Evolutionary conservation across 2,888 invertebrate species (phyloP), one percentile per base, ranked within the genome.

Genomic region (Thera obeliscata): DNA sequence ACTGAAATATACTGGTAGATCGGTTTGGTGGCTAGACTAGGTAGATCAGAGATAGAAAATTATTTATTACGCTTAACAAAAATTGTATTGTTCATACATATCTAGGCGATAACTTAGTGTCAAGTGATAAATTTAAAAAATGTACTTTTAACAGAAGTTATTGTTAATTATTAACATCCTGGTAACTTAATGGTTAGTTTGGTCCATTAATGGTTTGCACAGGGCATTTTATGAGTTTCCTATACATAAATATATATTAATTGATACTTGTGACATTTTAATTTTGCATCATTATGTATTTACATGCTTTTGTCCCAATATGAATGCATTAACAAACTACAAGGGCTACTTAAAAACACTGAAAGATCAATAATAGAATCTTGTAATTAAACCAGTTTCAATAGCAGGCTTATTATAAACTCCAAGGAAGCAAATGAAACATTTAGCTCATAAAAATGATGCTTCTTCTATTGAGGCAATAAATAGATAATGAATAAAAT

Each of bases 371-470:
- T 58, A 12, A 9, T 9, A 12, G 22, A 43, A 22, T 48, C 50
- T 22, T 55, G 56, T 57, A 56, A 63, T 54, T 46, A 54, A 61
- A 69, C 35, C 12, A 50, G 49, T 50, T 54, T 57, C 69, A 66
- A 66, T 64, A 57, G 66, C 66, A 66, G 69, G 66, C 69, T 66
- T 63, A 54, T n/a, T 49, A 22, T 9, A 48, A 48, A 58, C 58
- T 48, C 2, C 2, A 58, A 35, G 41, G 57, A 43, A 66, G 3
- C 66, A 63, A 69, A 69, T 69, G 60, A 66, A 69, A 33, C 12
- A 22, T 4, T 7, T 50, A 12, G 2, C 6, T 38, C 3, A 38
- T 6, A 12, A 50, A 12, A n/a, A 4, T 48, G 2, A 38, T 38
- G 38, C 38, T 38, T 50, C 12, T 6, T 38, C 2, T 9, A 2